Evolutionary conservation across 1,140 invertebrate species (phyloP), one percentile per base, ranked within the genome.

Genomic region (Paracyclopina nana): DNA sequence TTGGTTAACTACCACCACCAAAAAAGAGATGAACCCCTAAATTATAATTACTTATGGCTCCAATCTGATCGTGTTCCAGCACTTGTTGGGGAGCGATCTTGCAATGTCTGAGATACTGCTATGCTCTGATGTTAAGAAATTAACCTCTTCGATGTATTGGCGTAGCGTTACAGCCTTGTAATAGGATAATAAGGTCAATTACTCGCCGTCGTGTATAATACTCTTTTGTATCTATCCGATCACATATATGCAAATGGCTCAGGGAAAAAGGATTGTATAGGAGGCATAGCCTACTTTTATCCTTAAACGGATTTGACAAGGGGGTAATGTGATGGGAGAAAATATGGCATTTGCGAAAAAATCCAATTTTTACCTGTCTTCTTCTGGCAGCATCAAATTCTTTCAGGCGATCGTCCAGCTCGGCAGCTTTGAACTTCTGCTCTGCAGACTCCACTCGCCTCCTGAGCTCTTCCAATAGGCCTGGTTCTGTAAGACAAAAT

Each of bases 81-180:
- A 96, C n/a, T 72, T 73, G 0, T 70, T 68, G 0, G 88, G 88
- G 44, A 95, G 68, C 28, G 82, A 73, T 52, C 78, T 72, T 14
- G 75, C 71, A 55, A 96, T 94, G 22, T 79, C 74, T 57, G 79
- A 74, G 38, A 94, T 79, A 65, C 91, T 95, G 2, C 76, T 71
- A 1, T 94, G 87, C 61, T 94, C 86, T 6, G 63, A 65, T 50
- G 71, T 64, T 6, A 94, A 67, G 54, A 74, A 67, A 12, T 67
- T 70, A 20, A 90, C 71, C 61, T 92, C 82, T 6, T 77, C 73
- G 61, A 79, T 74, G 57, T 90, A 90, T 58, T 79, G 14, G 18
- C 22, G 11, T n/a, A n/a, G n/a, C n/a, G n/a, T n/a, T n/a, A n/a
- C n/a, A n/a, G n/a, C n/a, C n/a, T n/a, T n/a, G n/a, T n/a, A n/a